Evolutionary conservation across 2,797 vertebrate genomes (phyloP), one percentile per base, ranked within the genome.

Genomic region (Enteromius argenteus): DNA sequence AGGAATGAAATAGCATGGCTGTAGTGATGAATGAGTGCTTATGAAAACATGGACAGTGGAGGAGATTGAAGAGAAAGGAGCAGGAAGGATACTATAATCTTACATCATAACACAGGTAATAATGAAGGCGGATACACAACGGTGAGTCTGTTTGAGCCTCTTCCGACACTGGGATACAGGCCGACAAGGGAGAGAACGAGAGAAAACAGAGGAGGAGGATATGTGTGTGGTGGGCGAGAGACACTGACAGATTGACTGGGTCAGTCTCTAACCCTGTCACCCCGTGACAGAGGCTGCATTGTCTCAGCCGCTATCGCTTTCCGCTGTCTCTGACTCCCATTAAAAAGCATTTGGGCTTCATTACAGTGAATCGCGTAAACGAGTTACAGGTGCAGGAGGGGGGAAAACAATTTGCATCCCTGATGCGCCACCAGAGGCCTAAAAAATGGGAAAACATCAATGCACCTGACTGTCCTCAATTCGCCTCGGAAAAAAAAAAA

Each of bases 291-390:
- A 8, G 46, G 58, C 53, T 67, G 23, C 78, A 83, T 84, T 86
- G 78, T 86, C 78, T 90, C 66, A 69, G 46, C 23, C 15, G 5
- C 30, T 74, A 58, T 85, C 69, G 32, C 71, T 67, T 83, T 87
- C 75, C 1, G 10, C 73, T 60, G 60, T 78, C 84, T 84, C 83
- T 46, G 37, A 53, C 83, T 81, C 58, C 71, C 85, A 84, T 69
- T 81, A 85, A 86, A 77, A 79, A 66, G 42, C 58, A 80, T 90
- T 85, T 88, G 82, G 77, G 49, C 74, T 84, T 76, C 5, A 69
- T 87, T 85, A 73, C n/a, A 27, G 68, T 81, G 80, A 84, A 86
- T 68, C 46, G 37, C 76, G 80, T 72, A 80, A 72, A 81, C 82
- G 56, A 39, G 30, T 84, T 81, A 80, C 39, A 21, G 69, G 64